These are phyloP conservation scores for Dicerorhinus sumatrensis DNA, from an alignment of 2,113 vertebrate genomes.

Conservation along the genomic window DNA sequence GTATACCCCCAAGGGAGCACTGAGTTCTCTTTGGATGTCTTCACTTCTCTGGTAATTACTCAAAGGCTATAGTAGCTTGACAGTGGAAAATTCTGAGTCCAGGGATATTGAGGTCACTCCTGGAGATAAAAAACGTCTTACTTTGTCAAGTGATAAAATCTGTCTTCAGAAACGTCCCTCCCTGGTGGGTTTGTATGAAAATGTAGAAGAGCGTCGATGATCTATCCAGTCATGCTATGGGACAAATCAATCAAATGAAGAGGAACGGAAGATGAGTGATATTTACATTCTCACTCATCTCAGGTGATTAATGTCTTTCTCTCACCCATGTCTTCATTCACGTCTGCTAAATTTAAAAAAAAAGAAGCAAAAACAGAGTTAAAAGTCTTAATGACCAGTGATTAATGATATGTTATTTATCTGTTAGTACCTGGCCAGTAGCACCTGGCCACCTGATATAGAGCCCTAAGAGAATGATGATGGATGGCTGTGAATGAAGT, in stretches of 20 bases:
- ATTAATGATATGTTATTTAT: constrained; percentile 20
- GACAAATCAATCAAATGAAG: constrained; percentile 5
- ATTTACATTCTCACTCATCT: constrained; percentile 2
- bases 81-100: neutral
- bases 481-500: neutral
- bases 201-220: neutral
- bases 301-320: neutral
- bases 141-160: neutral
- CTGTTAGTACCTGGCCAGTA: neutral
- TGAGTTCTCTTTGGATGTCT: neutral
- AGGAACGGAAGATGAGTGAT: neutral
- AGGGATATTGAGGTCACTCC: neutral
- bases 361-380: neutral
- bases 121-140: neutral
- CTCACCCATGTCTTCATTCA: neutral
- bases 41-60: neutral
- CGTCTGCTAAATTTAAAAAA: neutral
- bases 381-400: neutral
- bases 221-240: neutral
- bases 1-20: neutral
- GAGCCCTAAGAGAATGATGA: neutral
- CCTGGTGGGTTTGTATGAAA: neutral
- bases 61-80: neutral
- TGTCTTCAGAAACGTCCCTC: neutral
- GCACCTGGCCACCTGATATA: neutral